Conservation (phyloP, 2,888 invertebrate genomes). For the Melinaea marsaeus region DNA sequence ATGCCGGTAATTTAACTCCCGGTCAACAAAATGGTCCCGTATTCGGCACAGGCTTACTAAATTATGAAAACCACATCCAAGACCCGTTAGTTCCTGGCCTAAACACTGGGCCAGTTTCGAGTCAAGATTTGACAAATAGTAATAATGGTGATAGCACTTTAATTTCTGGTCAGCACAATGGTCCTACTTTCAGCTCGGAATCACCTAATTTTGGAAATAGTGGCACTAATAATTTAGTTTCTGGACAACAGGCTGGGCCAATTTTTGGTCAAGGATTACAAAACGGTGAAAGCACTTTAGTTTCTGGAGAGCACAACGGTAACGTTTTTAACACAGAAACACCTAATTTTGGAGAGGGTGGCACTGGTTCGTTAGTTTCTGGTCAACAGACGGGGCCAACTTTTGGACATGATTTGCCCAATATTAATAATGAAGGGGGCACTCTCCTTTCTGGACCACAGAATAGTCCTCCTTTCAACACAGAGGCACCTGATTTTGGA, state of each 20-base stretch:
- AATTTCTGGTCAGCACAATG: constrained; percentile 5
- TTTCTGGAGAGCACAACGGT: constrained; percentile 8
- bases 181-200: not conserved
- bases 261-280: constrained; percentile 1
- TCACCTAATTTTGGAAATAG: not conserved
- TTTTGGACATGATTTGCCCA: too few relatives aligned
- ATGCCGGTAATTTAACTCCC: not conserved
- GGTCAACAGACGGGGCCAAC: not conserved
- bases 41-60: not conserved
- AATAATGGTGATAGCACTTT: not conserved
- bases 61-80: not conserved
- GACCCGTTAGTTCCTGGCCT: constrained; percentile 4
- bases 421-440: too few relatives aligned
- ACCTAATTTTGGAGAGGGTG: constrained; percentile 8
- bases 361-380: not conserved
- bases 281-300: not conserved
- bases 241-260: constrained; percentile 1
- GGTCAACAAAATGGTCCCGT: not conserved
- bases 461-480: not conserved
- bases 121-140: not conserved
- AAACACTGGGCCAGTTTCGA: constrained; percentile 9
- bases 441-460: not conserved
- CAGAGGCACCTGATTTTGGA: constrained; percentile 11
- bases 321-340: not conserved
- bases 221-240: not conserved